A percentile compares a stretch with the other conserved stretches of the same genome.
Conservation (phyloP, 2,113 vertebrate genomes). For the Platichthys stellatus region DNA sequence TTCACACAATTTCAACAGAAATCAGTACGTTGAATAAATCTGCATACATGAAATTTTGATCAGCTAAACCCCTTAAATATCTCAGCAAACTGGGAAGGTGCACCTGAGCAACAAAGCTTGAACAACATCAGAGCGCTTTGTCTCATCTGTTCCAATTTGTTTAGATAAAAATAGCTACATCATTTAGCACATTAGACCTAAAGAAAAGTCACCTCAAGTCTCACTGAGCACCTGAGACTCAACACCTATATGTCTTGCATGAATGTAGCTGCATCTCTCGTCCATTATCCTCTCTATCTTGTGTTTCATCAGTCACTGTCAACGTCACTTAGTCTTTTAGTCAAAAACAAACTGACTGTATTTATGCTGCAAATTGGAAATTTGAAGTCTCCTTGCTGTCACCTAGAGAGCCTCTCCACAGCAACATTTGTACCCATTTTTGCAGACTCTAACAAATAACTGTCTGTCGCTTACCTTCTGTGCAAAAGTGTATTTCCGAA, state of each 20-base stretch:
- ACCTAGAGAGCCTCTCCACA: conserved; percentile 3
- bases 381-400: conserved; percentile 18
- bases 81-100: background rate
- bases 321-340: conserved; percentile 22
- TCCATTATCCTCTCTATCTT: conserved; percentile 8
- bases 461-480: conserved; percentile 1
- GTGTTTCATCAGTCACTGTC: conserved; percentile 37
- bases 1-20: background rate
- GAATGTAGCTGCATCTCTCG: background rate
- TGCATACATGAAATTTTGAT: conserved; percentile 1
- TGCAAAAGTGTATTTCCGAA: conserved; percentile 24
- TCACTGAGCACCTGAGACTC: background rate
- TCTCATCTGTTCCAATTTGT: conserved; percentile 12
- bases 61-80: background rate
- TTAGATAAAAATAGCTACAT: conserved; percentile 9
- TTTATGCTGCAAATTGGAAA: conserved; percentile 46
- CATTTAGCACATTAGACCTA: background rate
- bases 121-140: background rate
- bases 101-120: background rate
- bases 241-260: conserved; percentile 17
- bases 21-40: background rate
- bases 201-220: conserved; percentile 13
- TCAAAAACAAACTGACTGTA: conserved; percentile 29
- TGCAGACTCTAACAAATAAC: conserved; percentile 14
- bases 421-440: conserved; percentile 22